Base-by-base conservation (phyloP, 2,797 vertebrate species). In the Pogonophryne albipinna region DNA sequence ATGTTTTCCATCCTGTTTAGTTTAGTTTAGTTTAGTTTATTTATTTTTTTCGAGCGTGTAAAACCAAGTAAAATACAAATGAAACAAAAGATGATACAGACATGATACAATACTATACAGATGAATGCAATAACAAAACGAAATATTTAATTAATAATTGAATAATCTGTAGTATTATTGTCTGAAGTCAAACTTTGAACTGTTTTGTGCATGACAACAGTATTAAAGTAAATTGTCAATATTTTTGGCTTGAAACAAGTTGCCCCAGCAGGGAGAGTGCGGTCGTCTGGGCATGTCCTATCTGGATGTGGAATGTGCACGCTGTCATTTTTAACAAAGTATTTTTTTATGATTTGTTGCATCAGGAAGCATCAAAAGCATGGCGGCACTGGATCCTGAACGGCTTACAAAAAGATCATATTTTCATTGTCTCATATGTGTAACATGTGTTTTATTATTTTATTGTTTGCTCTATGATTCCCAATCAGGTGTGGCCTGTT, bases 291-390 rank as follows among this genome's bases (percentile, higher is more conserved):
- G 61, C 92, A 78, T 76, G 85, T 89, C 71, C 66, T 1, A 8
- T 88, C 91, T 81, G 53, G 91, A 84, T 67, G 38, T 7, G 91
- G 93, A 94, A 94, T 94, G 90, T 85, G 60, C 46, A 82, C 42
- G 1, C 12, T 11, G 4, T 38, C 1, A 17, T 50, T 57, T 3
- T 27, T 27, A 4, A 2, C 2, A 19, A 34, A 42, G 19, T 72
- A 11, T 59, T 56, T 23, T 3, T 45, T 11, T 46, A 17, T 6
- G 38, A 16, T 42, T 67, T 11, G 5, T 4, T 49, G 46, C 20
- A 8, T 44, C 44, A 65, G 66, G 47, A 68, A 16, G 34, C 47
- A 7, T 16, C 6, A 9, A 17, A 16, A 42, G n/a, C 38, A 5
- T 12, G 10, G 3, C 4, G 13, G 9, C 20, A 2, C 31, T 50